Percentiles rank a stretch among this genome's conserved stretches.
These are phyloP conservation scores for Eretmochelys imbricata DNA, from an alignment of 2,113 vertebrate species.

Conservation along the genomic window DNA sequence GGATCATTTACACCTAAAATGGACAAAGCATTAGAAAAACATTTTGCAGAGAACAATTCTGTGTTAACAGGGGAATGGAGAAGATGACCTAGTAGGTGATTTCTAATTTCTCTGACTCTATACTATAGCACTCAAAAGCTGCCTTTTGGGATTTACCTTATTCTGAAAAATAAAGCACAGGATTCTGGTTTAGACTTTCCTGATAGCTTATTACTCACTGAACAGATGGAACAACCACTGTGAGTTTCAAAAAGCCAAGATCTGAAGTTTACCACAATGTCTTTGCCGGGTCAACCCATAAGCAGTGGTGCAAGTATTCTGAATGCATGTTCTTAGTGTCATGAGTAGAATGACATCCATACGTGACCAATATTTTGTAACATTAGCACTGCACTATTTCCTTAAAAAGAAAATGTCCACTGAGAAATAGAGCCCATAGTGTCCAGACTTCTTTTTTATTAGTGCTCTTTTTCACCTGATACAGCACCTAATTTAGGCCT, in stretches of 20 bases:
- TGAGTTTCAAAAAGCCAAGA: slow-evolving; percentile 30
- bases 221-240: slow-evolving; percentile 17
- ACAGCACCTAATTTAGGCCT: slow-evolving; percentile 80
- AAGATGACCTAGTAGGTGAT: background rate
- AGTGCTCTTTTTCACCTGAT: slow-evolving; percentile 35
- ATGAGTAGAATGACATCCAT: background rate
- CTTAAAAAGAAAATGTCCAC: slow-evolving; percentile 57
- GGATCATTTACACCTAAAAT: background rate
- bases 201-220: background rate
- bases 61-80: background rate
- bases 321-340: background rate
- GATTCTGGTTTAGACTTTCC: background rate
- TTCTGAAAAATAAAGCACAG: background rate
- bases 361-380: slow-evolving; percentile 60
- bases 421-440: slow-evolving; percentile 43
- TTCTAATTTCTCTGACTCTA: slow-evolving; percentile 20
- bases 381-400: slow-evolving; percentile 52
- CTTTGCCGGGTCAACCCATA: slow-evolving; percentile 61
- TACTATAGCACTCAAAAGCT: slow-evolving; percentile 12
- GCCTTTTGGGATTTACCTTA: slow-evolving; percentile 13
- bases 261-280: background rate
- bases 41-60: slow-evolving; percentile 16
- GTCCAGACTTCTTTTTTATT: slow-evolving; percentile 69
- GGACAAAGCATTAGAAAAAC: background rate
- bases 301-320: slow-evolving; percentile 44